A percentile compares a stretch with the other conserved stretches of the same genome.
Conservation (phyloP, 2,888 invertebrate species). For the Adela reaumurella region DNA sequence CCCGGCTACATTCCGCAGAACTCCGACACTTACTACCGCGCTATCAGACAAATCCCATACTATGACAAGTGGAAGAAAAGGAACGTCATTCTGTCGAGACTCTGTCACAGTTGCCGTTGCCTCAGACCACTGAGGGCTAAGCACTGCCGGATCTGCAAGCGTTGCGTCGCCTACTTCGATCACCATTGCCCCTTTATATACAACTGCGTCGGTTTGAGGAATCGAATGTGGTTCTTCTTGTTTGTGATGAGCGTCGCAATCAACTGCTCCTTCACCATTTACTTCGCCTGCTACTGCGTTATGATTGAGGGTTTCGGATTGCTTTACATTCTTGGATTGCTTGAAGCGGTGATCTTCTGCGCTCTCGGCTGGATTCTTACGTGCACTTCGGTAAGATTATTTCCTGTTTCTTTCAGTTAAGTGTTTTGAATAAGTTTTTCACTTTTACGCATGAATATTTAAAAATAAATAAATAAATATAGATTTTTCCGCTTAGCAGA, state of each 20-base stretch:
- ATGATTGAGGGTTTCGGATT: constrained; percentile 81
- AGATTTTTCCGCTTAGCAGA: too few relatives aligned
- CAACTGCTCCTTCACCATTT: constrained; percentile 83
- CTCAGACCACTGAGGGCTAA: constrained; percentile 84
- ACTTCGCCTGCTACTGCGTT: constrained; percentile 82
- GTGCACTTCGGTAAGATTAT: constrained; percentile 72
- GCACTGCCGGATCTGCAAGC: constrained; percentile 88
- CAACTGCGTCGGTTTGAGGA: constrained; percentile 88
- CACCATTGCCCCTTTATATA: constrained; percentile 96
- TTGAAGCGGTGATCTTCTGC: constrained; percentile 82
- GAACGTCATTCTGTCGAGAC: constrained; percentile 71
- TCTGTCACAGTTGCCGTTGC: constrained; percentile 90
- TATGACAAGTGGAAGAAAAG: constrained; percentile 91
- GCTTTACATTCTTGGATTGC: constrained; percentile 76
- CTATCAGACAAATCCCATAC: constrained; percentile 89
- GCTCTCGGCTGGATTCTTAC: constrained; percentile 84
- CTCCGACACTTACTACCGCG: constrained; percentile 85
- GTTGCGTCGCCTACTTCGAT: constrained; percentile 86
- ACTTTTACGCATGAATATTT: too few relatives aligned
- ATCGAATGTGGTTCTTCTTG: constrained; percentile 90
- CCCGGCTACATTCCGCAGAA: constrained; percentile 88
- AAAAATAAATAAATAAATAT: too few relatives aligned
- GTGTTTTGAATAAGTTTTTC: too few relatives aligned
- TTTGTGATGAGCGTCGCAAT: constrained; percentile 86
- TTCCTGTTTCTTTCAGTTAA: too few relatives aligned